Percentiles rank a stretch among this genome's conserved stretches.
phyloP scores from a whole-genome alignment of 1,140 invertebrate species.

The Drosophila auraria region DNA sequence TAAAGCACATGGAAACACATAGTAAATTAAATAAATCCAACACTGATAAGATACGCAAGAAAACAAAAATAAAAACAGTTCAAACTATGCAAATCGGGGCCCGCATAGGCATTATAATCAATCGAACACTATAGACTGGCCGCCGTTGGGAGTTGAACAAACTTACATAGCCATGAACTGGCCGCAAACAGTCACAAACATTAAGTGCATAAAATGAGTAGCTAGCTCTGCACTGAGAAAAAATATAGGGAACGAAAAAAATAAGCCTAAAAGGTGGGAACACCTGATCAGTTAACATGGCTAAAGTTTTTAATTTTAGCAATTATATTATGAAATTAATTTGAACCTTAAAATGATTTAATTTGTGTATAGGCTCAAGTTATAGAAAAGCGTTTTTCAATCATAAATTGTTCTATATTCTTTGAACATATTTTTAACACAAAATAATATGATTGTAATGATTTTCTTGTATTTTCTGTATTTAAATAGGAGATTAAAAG shows the following conservation, averaged over 20 bases:
- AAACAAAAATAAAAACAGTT: slow-evolving; percentile 36
- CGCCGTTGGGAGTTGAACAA: slow-evolving; percentile 62
- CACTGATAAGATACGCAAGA: slow-evolving; percentile 53
- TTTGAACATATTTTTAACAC: too few species aligned
- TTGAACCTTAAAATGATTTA: neutral
- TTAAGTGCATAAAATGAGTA: slow-evolving; percentile 23
- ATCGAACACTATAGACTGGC: slow-evolving; percentile 34
- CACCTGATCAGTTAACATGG: neutral
- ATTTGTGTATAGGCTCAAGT: too few species aligned
- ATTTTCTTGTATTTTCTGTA: too few species aligned
- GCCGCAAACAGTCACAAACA: slow-evolving; percentile 48
- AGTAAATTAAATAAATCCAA: slow-evolving; percentile 12
- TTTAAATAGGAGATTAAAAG: too few species aligned
- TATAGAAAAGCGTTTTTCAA: too few species aligned
- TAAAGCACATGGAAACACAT: slow-evolving; percentile 14
- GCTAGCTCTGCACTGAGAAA: slow-evolving; percentile 29
- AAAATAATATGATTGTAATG: too few species aligned
- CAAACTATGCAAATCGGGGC: slow-evolving; percentile 62
- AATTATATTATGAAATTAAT: neutral
- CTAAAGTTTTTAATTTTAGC: neutral
- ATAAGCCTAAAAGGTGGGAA: neutral
- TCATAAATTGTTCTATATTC: too few species aligned
- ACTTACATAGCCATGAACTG: slow-evolving; percentile 73
- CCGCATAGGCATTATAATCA: slow-evolving; percentile 49
- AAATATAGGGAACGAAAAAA: neutral